Percentiles rank a stretch among this genome's conserved stretches.
phyloP scores from a whole-genome alignment of 2,113 vertebrate species.

The Caracal caracal region DNA sequence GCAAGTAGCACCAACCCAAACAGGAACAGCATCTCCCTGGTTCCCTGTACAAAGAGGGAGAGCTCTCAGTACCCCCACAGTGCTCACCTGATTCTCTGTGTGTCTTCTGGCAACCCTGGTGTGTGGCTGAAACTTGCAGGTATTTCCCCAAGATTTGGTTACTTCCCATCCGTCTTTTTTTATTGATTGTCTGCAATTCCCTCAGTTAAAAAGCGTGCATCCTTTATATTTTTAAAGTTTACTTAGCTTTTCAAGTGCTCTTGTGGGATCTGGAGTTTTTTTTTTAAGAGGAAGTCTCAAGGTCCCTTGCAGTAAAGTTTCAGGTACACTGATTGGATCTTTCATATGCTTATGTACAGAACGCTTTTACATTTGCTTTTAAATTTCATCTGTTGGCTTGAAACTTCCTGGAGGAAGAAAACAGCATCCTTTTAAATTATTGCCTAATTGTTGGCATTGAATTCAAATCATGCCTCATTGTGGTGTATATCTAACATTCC shows the following conservation, averaged over 20 bases:
- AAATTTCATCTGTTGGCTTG: conserved; percentile 52
- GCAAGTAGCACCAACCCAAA: background rate
- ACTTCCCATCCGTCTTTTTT: conserved; percentile 70
- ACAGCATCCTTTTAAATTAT: conserved; percentile 61
- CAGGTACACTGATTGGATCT: background rate
- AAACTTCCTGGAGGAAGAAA: conserved; percentile 69
- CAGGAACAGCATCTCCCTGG: background rate
- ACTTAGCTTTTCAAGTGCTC: conserved; percentile 51
- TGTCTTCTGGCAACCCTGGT: conserved; percentile 78
- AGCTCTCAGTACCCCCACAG: background rate
- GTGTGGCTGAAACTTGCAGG: conserved; percentile 55
- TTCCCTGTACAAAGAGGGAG: background rate
- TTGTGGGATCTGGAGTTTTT: background rate
- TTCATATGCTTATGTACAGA: conserved; percentile 12
- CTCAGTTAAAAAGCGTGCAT: conserved; percentile 51
- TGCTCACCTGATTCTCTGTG: conserved; percentile 87
- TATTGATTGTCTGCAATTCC: conserved; percentile 50
- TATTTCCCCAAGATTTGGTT: conserved; percentile 64
- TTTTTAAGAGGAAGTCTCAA: background rate
- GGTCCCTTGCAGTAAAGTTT: conserved; percentile 42
- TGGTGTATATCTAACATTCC: conserved; percentile 46
- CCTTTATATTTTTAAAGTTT: conserved; percentile 48
- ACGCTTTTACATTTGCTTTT: conserved; percentile 44
- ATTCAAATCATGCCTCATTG: conserved; percentile 58
- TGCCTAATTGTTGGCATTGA: conserved; percentile 67